Conservation (phyloP, 2,797 vertebrate genomes). For the Podarcis siculus region DNA sequence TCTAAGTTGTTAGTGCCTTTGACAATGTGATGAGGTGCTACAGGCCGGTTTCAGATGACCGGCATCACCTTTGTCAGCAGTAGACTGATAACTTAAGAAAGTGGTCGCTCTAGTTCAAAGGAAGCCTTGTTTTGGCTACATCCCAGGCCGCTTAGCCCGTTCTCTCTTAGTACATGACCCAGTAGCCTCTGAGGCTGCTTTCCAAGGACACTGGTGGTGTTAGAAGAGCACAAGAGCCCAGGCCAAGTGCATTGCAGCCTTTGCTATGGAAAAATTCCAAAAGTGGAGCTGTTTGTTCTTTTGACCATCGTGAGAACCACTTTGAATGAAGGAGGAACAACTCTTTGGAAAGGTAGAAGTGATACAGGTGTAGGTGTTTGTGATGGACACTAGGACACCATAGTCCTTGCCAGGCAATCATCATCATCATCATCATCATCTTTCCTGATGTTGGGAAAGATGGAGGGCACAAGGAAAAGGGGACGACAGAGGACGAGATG, state of each 20-base stretch:
- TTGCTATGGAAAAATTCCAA: not conserved
- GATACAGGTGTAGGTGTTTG: too few relatives aligned
- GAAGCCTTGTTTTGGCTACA: not conserved
- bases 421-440: too few relatives aligned
- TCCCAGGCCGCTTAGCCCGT: not conserved
- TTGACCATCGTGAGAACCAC: not conserved
- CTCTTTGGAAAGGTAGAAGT: not conserved
- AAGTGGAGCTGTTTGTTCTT: not conserved
- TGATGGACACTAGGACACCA: not conserved
- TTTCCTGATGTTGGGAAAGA: too few relatives aligned
- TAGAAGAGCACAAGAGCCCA: not conserved
- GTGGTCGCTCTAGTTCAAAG: too few relatives aligned
- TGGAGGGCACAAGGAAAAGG: too few relatives aligned
- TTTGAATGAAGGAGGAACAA: not conserved
- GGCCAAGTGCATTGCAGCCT: not conserved
- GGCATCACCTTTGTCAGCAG: not conserved
- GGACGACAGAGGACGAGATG: too few relatives aligned
- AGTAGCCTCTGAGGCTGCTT: too few relatives aligned
- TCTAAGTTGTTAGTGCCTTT: not conserved
- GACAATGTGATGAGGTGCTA: not conserved
- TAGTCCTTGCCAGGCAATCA: too few relatives aligned
- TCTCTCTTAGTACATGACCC: not conserved
- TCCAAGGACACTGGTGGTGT: not conserved
- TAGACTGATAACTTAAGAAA: not conserved
- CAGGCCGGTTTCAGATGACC: not conserved